Evolutionary conservation across 2,113 vertebrate genomes (phyloP).

Genomic region (Axis porcinus): DNA sequence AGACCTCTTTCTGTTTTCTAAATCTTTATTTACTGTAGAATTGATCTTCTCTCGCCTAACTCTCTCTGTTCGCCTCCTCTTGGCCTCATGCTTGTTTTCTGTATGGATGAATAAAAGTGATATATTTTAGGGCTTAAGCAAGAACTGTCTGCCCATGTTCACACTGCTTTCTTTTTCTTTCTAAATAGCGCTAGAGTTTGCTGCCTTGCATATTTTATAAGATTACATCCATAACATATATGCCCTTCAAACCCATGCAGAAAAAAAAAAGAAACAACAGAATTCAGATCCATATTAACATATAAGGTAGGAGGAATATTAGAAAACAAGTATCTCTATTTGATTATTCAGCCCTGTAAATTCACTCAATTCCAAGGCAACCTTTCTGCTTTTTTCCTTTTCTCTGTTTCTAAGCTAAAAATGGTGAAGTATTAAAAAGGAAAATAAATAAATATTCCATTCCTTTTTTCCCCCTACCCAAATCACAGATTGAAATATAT

Average conservation of each 20-base stretch:
- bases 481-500: slow-evolving; percentile 18
- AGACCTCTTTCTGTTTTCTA: slow-evolving; percentile 93
- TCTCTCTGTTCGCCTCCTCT: slow-evolving; percentile 94
- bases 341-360: background rate
- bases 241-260: background rate
- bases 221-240: background rate
- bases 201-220: slow-evolving; percentile 29
- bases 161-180: background rate
- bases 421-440: background rate
- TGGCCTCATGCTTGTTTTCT: slow-evolving; percentile 94
- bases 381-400: background rate
- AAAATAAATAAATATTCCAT: background rate
- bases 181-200: slow-evolving; percentile 24
- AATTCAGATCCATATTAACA: background rate
- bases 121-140: slow-evolving; percentile 52
- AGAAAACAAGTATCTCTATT: slow-evolving; percentile 5
- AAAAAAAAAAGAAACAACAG: slow-evolving; percentile 28
- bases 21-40: slow-evolving; percentile 88
- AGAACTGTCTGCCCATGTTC: slow-evolving; percentile 39
- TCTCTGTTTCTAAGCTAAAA: slow-evolving; percentile 38
- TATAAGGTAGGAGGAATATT: background rate
- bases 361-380: background rate
- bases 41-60: slow-evolving; percentile 93
- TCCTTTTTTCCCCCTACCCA: background rate
- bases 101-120: slow-evolving; percentile 71